phyloP scores from a whole-genome alignment of 2,113 vertebrate species.

The Pogonocichla stellata region DNA sequence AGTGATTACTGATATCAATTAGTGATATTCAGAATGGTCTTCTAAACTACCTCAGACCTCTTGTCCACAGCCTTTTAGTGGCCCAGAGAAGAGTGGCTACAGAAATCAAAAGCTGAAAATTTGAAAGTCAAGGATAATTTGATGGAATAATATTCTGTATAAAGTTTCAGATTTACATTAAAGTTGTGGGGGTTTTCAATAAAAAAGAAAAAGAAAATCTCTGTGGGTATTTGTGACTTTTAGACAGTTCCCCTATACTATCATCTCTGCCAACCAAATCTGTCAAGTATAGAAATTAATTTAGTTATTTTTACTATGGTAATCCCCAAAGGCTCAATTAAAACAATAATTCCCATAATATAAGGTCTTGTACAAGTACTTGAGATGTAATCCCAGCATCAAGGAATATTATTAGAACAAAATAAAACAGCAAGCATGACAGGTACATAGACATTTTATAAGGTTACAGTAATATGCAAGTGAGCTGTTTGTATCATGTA shows the following conservation, averaged over 20 bases:
- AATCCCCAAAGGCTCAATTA: background rate
- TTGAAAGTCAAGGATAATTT: background rate
- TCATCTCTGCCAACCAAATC: background rate
- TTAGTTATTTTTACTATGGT: background rate
- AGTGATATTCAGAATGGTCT: background rate
- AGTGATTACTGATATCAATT: too few relatives aligned
- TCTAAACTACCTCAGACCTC: background rate
- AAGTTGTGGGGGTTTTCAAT: accelerated
- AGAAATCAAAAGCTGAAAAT: background rate
- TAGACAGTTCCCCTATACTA: background rate
- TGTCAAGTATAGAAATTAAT: background rate
- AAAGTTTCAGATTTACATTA: background rate
- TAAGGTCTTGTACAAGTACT: background rate
- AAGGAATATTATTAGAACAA: background rate
- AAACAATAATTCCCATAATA: background rate
- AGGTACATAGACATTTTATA: background rate
- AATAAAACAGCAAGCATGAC: background rate
- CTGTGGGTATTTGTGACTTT: background rate
- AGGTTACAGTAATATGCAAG: background rate
- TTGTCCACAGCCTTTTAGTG: background rate
- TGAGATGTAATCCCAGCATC: background rate
- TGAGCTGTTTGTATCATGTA: background rate
- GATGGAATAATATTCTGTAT: background rate
- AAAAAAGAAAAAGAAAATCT: background rate
- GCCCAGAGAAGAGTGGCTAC: background rate